Conservation (phyloP, 2,888 invertebrate species). For the Pelosia muscerda region DNA sequence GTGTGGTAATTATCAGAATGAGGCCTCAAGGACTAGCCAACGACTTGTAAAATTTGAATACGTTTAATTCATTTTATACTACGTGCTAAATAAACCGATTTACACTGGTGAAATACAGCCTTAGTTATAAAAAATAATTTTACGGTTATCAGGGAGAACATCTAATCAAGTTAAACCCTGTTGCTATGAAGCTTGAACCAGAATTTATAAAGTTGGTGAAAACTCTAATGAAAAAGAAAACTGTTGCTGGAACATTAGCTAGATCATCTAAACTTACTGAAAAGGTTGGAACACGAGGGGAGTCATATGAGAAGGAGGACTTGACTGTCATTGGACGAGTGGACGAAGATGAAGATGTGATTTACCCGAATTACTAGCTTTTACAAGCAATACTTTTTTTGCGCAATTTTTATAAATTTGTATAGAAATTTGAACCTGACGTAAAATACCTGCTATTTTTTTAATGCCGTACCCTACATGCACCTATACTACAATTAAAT, state of each 20-base stretch:
- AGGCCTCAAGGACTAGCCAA: no score
- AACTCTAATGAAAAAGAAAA: conserved; percentile 70
- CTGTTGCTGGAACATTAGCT: not conserved
- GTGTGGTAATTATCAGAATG: no score
- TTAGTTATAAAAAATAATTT: conserved; percentile 7
- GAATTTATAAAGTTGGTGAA: conserved; percentile 87
- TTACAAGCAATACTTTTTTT: no score
- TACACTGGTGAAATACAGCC: no score
- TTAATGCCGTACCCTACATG: no score
- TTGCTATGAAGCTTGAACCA: conserved; percentile 89
- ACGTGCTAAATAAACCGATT: no score
- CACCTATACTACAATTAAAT: no score
- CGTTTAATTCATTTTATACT: no score
- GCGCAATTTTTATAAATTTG: no score
- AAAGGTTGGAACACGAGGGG: not conserved
- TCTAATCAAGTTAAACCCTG: conserved; percentile 89
- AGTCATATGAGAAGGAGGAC: not conserved
- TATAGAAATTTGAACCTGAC: no score
- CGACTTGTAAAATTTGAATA: no score
- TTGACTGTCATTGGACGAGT: not conserved
- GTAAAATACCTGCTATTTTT: no score
- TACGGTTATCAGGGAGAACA: conserved; percentile 85
- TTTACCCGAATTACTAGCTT: not conserved
- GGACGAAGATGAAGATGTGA: not conserved
- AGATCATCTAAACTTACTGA: not conserved